Base-by-base conservation (phyloP, 2,888 invertebrate species). In the Eledona agricola region DNA sequence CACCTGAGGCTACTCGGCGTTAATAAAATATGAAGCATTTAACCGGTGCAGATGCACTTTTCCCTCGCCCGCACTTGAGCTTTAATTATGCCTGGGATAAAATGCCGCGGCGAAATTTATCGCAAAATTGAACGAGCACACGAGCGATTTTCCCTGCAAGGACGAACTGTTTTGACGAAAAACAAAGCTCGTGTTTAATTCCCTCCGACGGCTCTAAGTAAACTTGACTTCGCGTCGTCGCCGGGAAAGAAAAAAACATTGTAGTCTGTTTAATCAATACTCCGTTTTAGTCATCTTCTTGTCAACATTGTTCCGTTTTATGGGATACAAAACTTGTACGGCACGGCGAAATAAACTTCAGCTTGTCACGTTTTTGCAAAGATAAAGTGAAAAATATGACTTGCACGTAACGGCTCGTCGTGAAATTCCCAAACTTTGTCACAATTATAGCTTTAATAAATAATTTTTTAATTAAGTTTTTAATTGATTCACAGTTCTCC, bases 361-460 rank as follows among this genome's bases (percentile, higher is more conserved):
- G 53, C 40, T 49, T 49, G 53, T 49, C 49, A 53, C 53, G 53
- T 49, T 53, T 49, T 34, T 32, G 12, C 26, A 10, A 35, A 43
- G 43, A 51, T 42, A 51, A 51, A 51, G 32, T 50, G 50, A 51
- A 49, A 37, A 43, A 51, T 51, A 51, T 51, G 42, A 31, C 29
- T 32, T 32, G 35, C 34, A 46, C 46, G 46, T 46, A 46, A 6
- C 11, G 10, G 20, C 6, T 11, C 10, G 16, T 13, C 10, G 17
- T 31, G 6, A 25, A n/a, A n/a, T n/a, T n/a, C n/a, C n/a, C n/a
- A n/a, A n/a, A n/a, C n/a, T n/a, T n/a, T n/a, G n/a, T n/a, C n/a
- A n/a, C n/a, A n/a, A n/a, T n/a, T n/a, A n/a, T 7, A 5, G 5
- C 10, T 28, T 9, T 9, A 3, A 13, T 16, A 31, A 12, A 15